phyloP scores from a whole-genome alignment of 2,888 invertebrate genomes.

The Gari tellinella region DNA sequence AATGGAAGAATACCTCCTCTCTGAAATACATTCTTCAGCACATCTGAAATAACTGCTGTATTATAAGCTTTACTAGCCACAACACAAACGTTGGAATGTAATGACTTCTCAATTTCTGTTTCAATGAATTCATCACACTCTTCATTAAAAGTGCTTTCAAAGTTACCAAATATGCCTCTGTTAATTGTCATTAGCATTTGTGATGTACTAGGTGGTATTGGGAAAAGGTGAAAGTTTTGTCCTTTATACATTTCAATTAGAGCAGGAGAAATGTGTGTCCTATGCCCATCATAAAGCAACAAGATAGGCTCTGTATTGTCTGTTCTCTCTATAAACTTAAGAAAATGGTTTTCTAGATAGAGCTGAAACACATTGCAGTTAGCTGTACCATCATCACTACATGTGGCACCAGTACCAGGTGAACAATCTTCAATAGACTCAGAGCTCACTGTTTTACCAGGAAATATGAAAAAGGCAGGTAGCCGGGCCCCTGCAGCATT shows the following conservation, averaged over 20 bases:
- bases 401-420: slow-evolving; percentile 58
- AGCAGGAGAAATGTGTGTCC: slow-evolving; percentile 51
- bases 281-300: slow-evolving; percentile 53
- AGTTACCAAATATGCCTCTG: slow-evolving; percentile 49
- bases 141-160: slow-evolving; percentile 33
- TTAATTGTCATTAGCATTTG: slow-evolving; percentile 41
- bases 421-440: slow-evolving; percentile 60
- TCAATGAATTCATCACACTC: slow-evolving; percentile 50
- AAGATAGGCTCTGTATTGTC: slow-evolving; percentile 51
- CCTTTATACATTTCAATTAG: slow-evolving; percentile 52
- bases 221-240: slow-evolving; percentile 55
- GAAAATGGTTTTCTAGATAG: slow-evolving; percentile 57
- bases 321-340: slow-evolving; percentile 55
- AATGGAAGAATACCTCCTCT: slow-evolving; percentile 53
- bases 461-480: slow-evolving; percentile 58
- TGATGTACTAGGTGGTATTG: slow-evolving; percentile 51
- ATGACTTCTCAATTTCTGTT: slow-evolving; percentile 41
- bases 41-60: slow-evolving; percentile 31
- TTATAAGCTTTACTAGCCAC: slow-evolving; percentile 58
- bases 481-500: slow-evolving; percentile 55
- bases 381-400: slow-evolving; percentile 58
- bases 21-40: slow-evolving; percentile 41
- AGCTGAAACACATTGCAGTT: slow-evolving; percentile 59
- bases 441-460: slow-evolving; percentile 57
- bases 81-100: slow-evolving; percentile 57